These are phyloP conservation scores for Hyposmocoma kahamanoa DNA, from an alignment of 1,140 invertebrate species.

Conservation along the genomic window DNA sequence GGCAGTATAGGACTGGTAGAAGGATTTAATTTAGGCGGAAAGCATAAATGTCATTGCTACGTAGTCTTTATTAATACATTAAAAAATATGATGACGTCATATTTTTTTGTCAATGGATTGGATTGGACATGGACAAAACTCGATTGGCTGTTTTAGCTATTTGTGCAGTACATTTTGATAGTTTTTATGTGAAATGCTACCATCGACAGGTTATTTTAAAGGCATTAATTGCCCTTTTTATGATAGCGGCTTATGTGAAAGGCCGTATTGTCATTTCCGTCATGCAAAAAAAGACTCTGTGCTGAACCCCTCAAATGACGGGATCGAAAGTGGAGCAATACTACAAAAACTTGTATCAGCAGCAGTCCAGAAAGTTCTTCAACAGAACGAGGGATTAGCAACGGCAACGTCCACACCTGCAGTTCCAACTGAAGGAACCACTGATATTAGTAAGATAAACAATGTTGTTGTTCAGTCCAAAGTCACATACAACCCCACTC, in stretches of 20 bases:
- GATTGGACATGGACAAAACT: neutral
- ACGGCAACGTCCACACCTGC: neutral
- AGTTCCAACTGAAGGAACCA: neutral
- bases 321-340: slow-evolving; percentile 56
- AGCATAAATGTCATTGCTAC: too few relatives aligned
- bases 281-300: slow-evolving; percentile 80
- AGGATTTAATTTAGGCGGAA: too few relatives aligned
- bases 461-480: slow-evolving; percentile 26
- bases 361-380: slow-evolving; percentile 66
- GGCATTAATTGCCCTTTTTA: slow-evolving; percentile 88
- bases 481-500: slow-evolving; percentile 69
- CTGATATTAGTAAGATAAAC: neutral
- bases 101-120: too few relatives aligned
- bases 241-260: slow-evolving; percentile 83
- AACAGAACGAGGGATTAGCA: slow-evolving; percentile 40
- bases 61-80: too few relatives aligned
- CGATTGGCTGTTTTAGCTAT: neutral
- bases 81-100: too few relatives aligned
- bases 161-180: neutral
- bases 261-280: slow-evolving; percentile 92
- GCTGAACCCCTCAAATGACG: slow-evolving; percentile 39
- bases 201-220: slow-evolving; percentile 89
- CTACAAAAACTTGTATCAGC: slow-evolving; percentile 67
- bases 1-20: too few relatives aligned
- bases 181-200: slow-evolving; percentile 78